Evolutionary conservation across 2,113 vertebrate genomes (phyloP).

Genomic region (Cygnus buccinator): DNA sequence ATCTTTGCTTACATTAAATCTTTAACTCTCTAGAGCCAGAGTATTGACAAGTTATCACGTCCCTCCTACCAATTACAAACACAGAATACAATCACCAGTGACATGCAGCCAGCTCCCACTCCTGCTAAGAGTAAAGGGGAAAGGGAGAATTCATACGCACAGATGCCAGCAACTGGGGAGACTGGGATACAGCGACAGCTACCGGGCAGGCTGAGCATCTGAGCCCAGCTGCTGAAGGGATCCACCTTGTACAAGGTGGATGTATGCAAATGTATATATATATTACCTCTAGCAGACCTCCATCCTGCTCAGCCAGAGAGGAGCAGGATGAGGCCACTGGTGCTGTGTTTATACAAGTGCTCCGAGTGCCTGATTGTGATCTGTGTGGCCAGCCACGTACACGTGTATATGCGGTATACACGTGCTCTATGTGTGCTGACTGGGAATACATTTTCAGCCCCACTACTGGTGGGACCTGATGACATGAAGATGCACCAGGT

Average conservation of each 20-base stretch:
- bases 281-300: neutral
- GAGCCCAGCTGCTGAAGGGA: neutral
- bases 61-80: neutral
- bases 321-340: neutral
- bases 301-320: neutral
- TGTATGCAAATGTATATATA: no score
- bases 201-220: neutral
- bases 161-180: neutral
- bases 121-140: neutral
- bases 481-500: neutral
- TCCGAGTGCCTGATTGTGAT: neutral
- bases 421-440: accelerated
- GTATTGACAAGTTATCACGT: neutral
- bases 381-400: accelerated
- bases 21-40: neutral
- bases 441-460: neutral
- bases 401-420: accelerated
- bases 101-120: neutral
- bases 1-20: neutral
- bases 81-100: neutral
- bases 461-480: neutral
- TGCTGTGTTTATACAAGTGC: neutral
- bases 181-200: neutral
- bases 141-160: neutral
- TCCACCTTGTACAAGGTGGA: neutral